Base-by-base conservation (phyloP, 2,797 vertebrate species). In the Microchirus variegatus region DNA sequence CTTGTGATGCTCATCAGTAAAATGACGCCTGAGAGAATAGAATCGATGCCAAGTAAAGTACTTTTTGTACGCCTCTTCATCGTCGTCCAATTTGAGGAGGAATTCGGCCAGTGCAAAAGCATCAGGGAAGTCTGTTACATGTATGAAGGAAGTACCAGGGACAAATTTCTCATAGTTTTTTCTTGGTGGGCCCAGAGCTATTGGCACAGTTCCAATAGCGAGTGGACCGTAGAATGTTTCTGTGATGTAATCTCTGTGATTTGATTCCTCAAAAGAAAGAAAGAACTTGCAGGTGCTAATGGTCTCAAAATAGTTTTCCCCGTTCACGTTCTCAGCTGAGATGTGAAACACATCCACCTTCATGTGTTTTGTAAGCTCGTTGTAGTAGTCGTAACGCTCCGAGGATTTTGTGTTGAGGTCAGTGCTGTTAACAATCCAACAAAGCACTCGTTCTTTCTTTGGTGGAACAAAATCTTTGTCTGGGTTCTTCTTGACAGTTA, bases 221-320 rank as follows among this genome's bases (percentile, higher is more conserved):
- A 96, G 90, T 55, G 95, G 93, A 66, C 94, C 95, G 48, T 94
- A 95, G 53, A 96, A 90, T 80, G 93, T 95, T 75, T 97, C 94
- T 3, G 95, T 96, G 64, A 97, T 94, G 64, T 96, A 95, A 87
- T 97, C 95, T 87, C 87, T 94, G 81, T 95, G 88, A 61, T 94
- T 89, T 43, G 94, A 95, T 68, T 94, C 95, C 88, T 97, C 95
- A 75, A 96, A 97, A 9, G 95, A 93, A 63, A 97, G 94, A 63
- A 96, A 96, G 80, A 96, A 97, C 80, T 96, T 97, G 78, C 95
- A 97, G 38, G 89, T 88, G 44, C 94, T 92, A 70, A 97, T 89
- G 16, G 93, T 95, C 48, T 89, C 90, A 61, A 95, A 95, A 42
- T 95, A 91, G 43, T 92, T 89, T 70, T 94, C 92, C 7, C 91